Conservation (phyloP, 2,888 invertebrate genomes). For the Limnephilus lunatus region DNA sequence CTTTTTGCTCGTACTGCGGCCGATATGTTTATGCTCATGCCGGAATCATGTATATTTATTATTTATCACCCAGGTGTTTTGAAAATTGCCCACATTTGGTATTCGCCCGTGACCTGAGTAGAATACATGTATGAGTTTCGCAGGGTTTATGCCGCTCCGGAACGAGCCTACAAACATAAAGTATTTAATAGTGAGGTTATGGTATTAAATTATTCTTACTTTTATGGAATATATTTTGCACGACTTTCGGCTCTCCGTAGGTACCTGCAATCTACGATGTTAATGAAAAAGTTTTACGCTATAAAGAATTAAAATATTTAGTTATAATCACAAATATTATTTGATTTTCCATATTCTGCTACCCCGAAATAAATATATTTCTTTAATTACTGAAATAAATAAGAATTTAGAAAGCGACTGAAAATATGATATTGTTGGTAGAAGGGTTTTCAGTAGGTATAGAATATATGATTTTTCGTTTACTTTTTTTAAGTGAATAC, state of each 20-base stretch:
- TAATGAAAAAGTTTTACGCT: no score
- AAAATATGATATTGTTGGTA: no score
- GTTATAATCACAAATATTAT: no score
- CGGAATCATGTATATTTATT: constrained; percentile 55
- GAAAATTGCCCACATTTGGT: constrained; percentile 48
- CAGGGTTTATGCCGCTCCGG: neutral
- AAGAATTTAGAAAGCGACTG: no score
- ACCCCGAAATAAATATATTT: no score
- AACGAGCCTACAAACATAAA: neutral
- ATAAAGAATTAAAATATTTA: no score
- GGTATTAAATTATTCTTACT: neutral
- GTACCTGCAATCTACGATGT: neutral
- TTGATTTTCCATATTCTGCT: no score
- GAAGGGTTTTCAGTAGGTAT: no score
- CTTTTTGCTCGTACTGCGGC: constrained; percentile 28
- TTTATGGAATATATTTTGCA: neutral
- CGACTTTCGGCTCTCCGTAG: neutral
- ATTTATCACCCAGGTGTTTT: constrained; percentile 45
- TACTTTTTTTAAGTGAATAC: no score
- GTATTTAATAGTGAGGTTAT: neutral
- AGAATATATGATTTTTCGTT: no score
- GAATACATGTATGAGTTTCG: constrained; percentile 16
- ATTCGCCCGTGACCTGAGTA: constrained; percentile 33
- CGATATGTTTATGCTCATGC: constrained; percentile 54
- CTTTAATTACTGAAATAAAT: no score